phyloP scores from a whole-genome alignment of 2,797 vertebrate genomes.

The Cryptoblepharus egeriae region DNA sequence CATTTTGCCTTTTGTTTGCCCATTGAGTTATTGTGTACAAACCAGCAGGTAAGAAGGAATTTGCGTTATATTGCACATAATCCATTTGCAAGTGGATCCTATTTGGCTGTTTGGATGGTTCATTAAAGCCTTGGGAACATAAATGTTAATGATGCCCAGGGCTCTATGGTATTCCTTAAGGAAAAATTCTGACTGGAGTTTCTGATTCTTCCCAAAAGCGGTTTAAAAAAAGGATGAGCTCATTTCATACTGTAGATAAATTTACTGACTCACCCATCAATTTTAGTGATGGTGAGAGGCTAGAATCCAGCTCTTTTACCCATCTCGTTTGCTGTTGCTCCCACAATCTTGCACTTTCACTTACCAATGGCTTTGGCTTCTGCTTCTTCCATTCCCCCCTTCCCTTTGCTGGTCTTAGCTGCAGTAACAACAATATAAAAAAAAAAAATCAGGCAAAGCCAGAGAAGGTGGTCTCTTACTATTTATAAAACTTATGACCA shows the following conservation, averaged over 20 bases:
- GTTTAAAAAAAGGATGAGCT: conserved; percentile 14
- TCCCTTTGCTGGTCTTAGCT: no score
- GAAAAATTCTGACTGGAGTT: neutral
- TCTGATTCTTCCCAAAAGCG: neutral
- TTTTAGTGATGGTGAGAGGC: neutral
- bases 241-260: no score
- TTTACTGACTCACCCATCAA: neutral
- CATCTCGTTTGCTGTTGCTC: neutral
- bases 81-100: conserved; percentile 4
- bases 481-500: no score
- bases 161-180: neutral
- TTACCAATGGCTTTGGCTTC: no score
- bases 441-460: no score
- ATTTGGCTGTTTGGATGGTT: neutral
- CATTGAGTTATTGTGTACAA: conserved; percentile 35
- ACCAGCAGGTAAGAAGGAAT: conserved; percentile 21
- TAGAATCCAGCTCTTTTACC: neutral
- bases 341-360: neutral
- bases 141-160: conserved; percentile 9
- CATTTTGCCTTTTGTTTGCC: conserved; percentile 51
- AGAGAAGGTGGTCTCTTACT: no score
- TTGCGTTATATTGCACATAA: conserved; percentile 36
- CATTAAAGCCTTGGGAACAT: neutral
- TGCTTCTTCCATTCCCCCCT: neutral
- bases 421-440: no score